Percentiles rank a stretch among this genome's conserved stretches.
Evolutionary conservation across 53 echinoderm and acorn worm species (phyloP).

Genomic region (Echinarachnius parma): DNA sequence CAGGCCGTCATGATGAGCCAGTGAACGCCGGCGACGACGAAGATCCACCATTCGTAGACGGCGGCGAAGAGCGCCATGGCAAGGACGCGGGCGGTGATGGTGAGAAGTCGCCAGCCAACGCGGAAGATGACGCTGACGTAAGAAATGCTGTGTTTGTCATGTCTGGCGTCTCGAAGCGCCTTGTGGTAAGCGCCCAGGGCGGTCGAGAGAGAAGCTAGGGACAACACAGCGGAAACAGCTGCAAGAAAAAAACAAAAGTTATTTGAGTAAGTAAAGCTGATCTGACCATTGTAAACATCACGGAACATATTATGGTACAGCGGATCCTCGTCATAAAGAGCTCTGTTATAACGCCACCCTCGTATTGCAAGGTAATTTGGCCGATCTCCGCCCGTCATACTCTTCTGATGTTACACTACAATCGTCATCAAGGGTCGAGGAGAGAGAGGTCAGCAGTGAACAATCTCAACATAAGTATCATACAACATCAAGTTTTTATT

Average conservation of each 20-base stretch:
- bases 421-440: no score
- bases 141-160: slow-evolving; percentile 69
- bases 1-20: slow-evolving; percentile 82
- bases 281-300: no score
- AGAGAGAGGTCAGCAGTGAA: no score
- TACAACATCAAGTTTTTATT: no score
- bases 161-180: slow-evolving; percentile 84
- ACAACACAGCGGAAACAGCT: slow-evolving; percentile 73
- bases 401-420: no score
- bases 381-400: no score
- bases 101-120: slow-evolving; percentile 82
- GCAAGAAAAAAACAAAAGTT: slow-evolving; percentile 20
- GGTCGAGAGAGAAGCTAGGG: slow-evolving; percentile 78
- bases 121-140: slow-evolving; percentile 67
- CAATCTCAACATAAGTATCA: no score
- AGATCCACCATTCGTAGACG: slow-evolving; percentile 71
- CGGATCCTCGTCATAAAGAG: no score
- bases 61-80: slow-evolving; percentile 87
- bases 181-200: slow-evolving; percentile 96
- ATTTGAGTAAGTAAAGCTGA: no score
- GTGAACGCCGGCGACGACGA: slow-evolving; percentile 68
- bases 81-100: slow-evolving; percentile 88
- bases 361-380: no score
- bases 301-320: no score
- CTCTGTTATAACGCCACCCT: no score